Evolutionary conservation across 2,113 vertebrate genomes (phyloP).

Genomic region (Parotia lawesii): DNA sequence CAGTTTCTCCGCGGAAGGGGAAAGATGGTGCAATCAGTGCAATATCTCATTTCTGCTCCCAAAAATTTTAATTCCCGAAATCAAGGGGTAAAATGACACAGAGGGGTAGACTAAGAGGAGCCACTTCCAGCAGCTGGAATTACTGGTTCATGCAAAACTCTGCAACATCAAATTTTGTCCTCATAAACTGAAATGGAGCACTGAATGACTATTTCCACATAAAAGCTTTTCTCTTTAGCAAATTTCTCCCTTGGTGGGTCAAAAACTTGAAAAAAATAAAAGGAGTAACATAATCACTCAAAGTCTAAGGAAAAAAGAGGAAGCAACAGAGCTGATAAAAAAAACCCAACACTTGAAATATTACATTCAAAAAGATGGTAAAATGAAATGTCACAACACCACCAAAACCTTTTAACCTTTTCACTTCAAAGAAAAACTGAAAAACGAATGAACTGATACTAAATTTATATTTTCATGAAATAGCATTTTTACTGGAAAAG

Average conservation of each 20-base stretch:
- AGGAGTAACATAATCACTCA: background rate
- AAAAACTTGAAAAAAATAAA: background rate
- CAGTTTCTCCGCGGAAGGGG: background rate
- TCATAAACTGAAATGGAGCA: background rate
- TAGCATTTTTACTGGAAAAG: background rate
- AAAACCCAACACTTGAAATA: background rate
- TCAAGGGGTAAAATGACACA: background rate
- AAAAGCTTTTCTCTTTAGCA: background rate
- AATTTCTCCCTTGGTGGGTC: background rate
- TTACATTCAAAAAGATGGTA: background rate
- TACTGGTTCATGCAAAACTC: background rate
- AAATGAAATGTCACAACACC: background rate
- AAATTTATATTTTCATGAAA: background rate
- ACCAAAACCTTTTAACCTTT: slow-evolving; percentile 1
- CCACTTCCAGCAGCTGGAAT: background rate
- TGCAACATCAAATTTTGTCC: background rate
- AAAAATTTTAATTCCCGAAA: background rate
- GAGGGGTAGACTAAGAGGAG: background rate
- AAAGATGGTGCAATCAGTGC: background rate
- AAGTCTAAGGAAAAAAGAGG: background rate
- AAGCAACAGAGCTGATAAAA: background rate
- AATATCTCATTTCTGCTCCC: background rate
- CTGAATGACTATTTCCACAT: background rate
- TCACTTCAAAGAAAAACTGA: background rate
- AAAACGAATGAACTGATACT: background rate